These are phyloP conservation scores for Cnemophilus loriae DNA, from an alignment of 2,113 vertebrate genomes.

Conservation along the genomic window DNA sequence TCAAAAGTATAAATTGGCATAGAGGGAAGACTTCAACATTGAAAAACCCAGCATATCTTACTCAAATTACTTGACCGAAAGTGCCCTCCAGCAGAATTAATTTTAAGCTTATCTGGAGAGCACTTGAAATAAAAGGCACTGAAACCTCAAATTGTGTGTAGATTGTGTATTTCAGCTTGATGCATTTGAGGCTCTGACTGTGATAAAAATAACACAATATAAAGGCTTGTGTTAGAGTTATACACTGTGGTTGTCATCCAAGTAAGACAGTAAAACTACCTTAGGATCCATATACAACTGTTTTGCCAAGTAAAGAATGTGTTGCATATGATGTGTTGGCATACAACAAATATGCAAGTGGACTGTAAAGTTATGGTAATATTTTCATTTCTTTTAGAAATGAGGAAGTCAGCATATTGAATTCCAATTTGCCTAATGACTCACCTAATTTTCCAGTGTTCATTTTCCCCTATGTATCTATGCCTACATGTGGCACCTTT, in stretches of 20 bases:
- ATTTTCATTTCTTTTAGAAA: not conserved
- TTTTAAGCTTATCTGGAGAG: not conserved
- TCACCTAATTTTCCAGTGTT: not conserved
- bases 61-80: not conserved
- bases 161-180: not conserved
- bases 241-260: not conserved
- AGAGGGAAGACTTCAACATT: not conserved
- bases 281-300: not conserved
- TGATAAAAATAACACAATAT: not conserved
- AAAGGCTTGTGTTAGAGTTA: not conserved
- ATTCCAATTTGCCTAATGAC: not conserved
- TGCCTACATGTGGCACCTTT: fast-evolving
- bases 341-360: not conserved
- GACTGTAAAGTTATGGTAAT: not conserved
- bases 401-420: not conserved
- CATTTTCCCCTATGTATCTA: not conserved
- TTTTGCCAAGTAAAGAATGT: not conserved
- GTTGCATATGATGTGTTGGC: not conserved
- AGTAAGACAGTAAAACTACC: not conserved
- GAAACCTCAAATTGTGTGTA: not conserved
- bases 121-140: not conserved
- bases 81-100: not conserved
- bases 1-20: not conserved
- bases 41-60: not conserved
- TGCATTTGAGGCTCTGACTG: not conserved